Base-by-base conservation (phyloP, 2,113 vertebrate genomes). In the Heloderma charlesbogerti region DNA sequence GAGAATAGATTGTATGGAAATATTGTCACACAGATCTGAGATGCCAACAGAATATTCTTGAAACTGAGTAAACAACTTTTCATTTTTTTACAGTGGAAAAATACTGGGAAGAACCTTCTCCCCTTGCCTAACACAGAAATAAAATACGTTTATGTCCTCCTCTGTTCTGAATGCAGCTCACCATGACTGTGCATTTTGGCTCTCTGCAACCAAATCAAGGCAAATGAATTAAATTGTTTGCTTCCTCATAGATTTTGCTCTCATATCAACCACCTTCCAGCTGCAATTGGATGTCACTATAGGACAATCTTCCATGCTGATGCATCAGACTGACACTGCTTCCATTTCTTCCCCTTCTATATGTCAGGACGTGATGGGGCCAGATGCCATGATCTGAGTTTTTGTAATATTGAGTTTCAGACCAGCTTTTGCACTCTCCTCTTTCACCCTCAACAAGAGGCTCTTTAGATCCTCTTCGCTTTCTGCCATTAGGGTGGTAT, bases 301-400 rank as follows among this genome's bases (percentile, higher is more conserved):
- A 67, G 22, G 5, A 22, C 90, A 8, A 27, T 43, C 88, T 89
- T 91, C 88, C 57, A 75, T 20, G 2, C 75, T 0, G 4, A 84
- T 74, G 57, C 86, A 86, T 84, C 85, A 54, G 92, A 93, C 34
- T 6, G 31, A n/a, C n/a, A n/a, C n/a, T n/a, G n/a, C n/a, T n/a
- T n/a, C n/a, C n/a, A n/a, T n/a, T n/a, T n/a, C n/a, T n/a, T n/a
- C n/a, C n/a, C n/a, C n/a, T n/a, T n/a, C n/a, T n/a, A n/a, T n/a
- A n/a, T n/a, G n/a, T n/a, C n/a, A n/a, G n/a, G n/a, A n/a, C n/a
- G n/a, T n/a, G n/a, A n/a, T n/a, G n/a, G n/a, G n/a, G n/a, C n/a
- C n/a, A n/a, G n/a, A n/a, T n/a, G n/a, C n/a, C n/a, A n/a, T n/a
- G n/a, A n/a, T n/a, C n/a, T n/a, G n/a, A n/a, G n/a, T n/a, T n/a